phyloP scores from a whole-genome alignment of 2,113 vertebrate species.

The Lates calcarifer region DNA sequence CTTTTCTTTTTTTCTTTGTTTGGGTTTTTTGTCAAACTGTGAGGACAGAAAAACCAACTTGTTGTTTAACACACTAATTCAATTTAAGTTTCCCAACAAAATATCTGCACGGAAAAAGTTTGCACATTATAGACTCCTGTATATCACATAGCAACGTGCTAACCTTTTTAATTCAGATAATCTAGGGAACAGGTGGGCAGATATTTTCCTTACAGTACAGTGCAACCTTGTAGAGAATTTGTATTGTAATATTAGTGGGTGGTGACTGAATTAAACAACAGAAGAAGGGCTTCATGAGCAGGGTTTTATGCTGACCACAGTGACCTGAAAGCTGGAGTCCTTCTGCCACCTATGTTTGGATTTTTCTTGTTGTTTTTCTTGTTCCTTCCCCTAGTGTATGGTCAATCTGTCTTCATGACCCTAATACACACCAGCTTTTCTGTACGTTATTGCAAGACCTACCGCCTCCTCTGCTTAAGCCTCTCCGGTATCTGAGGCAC shows the following conservation, averaged over 20 bases:
- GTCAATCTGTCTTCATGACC: constrained; percentile 75
- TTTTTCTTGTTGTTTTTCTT: constrained; percentile 71
- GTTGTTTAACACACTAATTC: constrained; percentile 19
- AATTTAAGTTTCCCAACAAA: constrained; percentile 31
- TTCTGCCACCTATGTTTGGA: constrained; percentile 72
- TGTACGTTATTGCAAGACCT: constrained; percentile 33
- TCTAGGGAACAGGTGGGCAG: constrained; percentile 69
- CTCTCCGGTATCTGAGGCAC: constrained; percentile 17
- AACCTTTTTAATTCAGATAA: constrained; percentile 38
- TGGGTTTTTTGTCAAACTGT: constrained; percentile 3
- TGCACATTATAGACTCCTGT: constrained; percentile 5
- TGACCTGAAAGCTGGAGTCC: constrained; percentile 70
- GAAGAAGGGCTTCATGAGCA: constrained; percentile 26
- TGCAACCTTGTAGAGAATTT: constrained; percentile 32
- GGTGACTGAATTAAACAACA: constrained; percentile 66
- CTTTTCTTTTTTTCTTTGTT: background rate
- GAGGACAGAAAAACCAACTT: constrained; percentile 8
- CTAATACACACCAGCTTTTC: constrained; percentile 37
- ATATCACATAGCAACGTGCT: constrained; percentile 15
- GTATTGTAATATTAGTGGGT: constrained; percentile 69
- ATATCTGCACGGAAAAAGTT: constrained; percentile 41
- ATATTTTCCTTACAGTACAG: constrained; percentile 41
- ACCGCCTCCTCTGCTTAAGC: constrained; percentile 40
- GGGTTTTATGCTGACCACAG: constrained; percentile 26
- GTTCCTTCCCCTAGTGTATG: constrained; percentile 62